Conservation (phyloP, 2,888 invertebrate species). For the Acleris cristana region DNA sequence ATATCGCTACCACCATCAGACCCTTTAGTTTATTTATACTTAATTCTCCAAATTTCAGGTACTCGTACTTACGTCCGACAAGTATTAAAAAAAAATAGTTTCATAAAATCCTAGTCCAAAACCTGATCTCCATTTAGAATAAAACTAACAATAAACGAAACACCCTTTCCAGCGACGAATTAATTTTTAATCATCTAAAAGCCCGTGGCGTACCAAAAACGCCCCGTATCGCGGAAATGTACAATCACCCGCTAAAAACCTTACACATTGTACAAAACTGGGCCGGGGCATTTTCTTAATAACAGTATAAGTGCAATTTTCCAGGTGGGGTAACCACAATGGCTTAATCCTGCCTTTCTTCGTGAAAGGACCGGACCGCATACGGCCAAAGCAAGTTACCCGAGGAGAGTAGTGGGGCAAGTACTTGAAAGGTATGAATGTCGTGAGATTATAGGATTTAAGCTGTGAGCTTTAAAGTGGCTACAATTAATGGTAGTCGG, state of each 20-base stretch:
- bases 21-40: too few relatives aligned
- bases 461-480: neutral
- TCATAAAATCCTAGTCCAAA: neutral
- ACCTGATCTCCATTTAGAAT: neutral
- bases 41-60: too few relatives aligned
- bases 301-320: conserved; percentile 41
- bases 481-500: too few relatives aligned
- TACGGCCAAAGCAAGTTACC: conserved; percentile 3
- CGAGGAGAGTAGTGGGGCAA: conserved; percentile 9
- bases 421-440: neutral
- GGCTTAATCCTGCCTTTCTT: conserved; percentile 38
- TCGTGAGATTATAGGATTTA: neutral
- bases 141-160: neutral
- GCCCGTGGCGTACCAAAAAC: conserved; percentile 13
- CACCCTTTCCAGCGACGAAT: conserved; percentile 1
- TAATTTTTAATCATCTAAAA: conserved; percentile 35
- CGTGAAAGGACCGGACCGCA: conserved; percentile 27
- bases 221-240: conserved; percentile 24
- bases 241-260: conserved; percentile 33
- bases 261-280: conserved; percentile 36
- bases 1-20: too few relatives aligned
- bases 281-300: conserved; percentile 39
- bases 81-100: neutral
- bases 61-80: too few relatives aligned
- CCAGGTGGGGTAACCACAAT: conserved; percentile 39